Evolutionary conservation across 2,888 invertebrate genomes (phyloP).

Genomic region (Criorhina ranunculi): DNA sequence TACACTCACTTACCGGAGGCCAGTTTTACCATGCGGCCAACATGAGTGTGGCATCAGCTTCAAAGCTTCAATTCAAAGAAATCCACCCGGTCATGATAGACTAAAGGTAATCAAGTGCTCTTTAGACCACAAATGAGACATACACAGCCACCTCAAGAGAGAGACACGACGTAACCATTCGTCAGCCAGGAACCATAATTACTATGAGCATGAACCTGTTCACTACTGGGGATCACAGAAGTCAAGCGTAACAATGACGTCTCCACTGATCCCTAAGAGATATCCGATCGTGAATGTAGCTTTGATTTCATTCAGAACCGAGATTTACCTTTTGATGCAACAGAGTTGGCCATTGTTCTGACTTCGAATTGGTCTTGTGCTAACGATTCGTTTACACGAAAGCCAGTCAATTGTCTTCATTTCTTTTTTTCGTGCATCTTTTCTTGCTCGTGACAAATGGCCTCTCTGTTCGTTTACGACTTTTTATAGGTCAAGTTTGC

Average conservation of each 20-base stretch:
- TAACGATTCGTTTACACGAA: not conserved
- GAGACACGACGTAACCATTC: slow-evolving; percentile 58
- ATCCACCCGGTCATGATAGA: slow-evolving; percentile 71
- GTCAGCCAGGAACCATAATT: slow-evolving; percentile 68
- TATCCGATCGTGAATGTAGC: slow-evolving; percentile 35
- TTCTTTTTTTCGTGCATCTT: slow-evolving; percentile 16
- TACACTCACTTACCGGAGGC: slow-evolving; percentile 28
- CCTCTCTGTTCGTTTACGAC: slow-evolving; percentile 12
- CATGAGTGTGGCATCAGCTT: slow-evolving; percentile 24
- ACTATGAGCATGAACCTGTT: slow-evolving; percentile 64
- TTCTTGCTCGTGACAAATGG: slow-evolving; percentile 51
- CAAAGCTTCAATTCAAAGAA: slow-evolving; percentile 32
- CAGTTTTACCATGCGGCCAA: slow-evolving; percentile 27
- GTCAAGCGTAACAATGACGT: slow-evolving; percentile 57
- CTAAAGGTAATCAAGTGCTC: slow-evolving; percentile 76
- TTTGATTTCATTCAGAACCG: slow-evolving; percentile 57
- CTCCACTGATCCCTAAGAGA: slow-evolving; percentile 12
- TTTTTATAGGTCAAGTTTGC: slow-evolving; percentile 74
- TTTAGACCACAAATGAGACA: slow-evolving; percentile 64
- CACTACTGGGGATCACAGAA: slow-evolving; percentile 42
- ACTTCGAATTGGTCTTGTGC: not conserved
- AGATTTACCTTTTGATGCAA: slow-evolving; percentile 7
- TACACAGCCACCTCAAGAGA: slow-evolving; percentile 10
- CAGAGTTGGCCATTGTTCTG: slow-evolving; percentile 35
- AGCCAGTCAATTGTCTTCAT: slow-evolving; percentile 19